A percentile compares a stretch with the other conserved stretches of the same genome.
Evolutionary conservation across 2,888 invertebrate species (phyloP).

Genomic region (Drosophila dives): DNA sequence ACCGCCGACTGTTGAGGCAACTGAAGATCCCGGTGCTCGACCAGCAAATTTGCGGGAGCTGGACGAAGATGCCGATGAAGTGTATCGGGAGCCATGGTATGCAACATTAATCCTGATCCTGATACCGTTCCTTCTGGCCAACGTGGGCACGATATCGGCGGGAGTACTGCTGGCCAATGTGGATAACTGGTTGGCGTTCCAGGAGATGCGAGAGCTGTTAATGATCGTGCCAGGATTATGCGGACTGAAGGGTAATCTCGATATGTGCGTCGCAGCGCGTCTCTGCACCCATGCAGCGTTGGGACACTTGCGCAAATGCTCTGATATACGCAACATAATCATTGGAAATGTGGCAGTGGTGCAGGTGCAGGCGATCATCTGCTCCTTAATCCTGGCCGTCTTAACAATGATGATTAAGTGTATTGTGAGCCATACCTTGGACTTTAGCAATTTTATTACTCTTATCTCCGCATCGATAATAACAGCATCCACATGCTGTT

Average conservation of each 20-base stretch:
- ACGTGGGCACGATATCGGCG: slow-evolving; percentile 47
- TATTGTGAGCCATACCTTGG: background rate
- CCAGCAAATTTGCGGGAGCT: background rate
- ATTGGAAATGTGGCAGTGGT: slow-evolving; percentile 59
- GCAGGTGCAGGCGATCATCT: slow-evolving; percentile 54
- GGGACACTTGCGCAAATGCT: slow-evolving; percentile 22
- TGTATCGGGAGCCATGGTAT: slow-evolving; percentile 37
- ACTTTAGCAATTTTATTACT: background rate
- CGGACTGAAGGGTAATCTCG: slow-evolving; percentile 56
- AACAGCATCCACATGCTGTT: slow-evolving; percentile 43
- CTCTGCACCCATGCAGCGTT: slow-evolving; percentile 44
- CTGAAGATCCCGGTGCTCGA: background rate
- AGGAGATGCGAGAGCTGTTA: slow-evolving; percentile 35
- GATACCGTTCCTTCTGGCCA: slow-evolving; percentile 45
- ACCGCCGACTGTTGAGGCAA: background rate
- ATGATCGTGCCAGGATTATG: slow-evolving; percentile 50
- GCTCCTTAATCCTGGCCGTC: slow-evolving; percentile 24
- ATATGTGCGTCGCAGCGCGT: slow-evolving; percentile 57
- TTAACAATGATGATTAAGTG: background rate
- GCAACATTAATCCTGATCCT: slow-evolving; percentile 34
- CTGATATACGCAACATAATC: slow-evolving; percentile 21
- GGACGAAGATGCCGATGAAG: slow-evolving; percentile 1
- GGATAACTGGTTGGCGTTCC: slow-evolving; percentile 45
- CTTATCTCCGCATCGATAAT: slow-evolving; percentile 36
- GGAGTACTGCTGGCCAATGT: slow-evolving; percentile 54